phyloP scores from a whole-genome alignment of 1,140 invertebrate genomes.

The Zaprionus taronus region DNA sequence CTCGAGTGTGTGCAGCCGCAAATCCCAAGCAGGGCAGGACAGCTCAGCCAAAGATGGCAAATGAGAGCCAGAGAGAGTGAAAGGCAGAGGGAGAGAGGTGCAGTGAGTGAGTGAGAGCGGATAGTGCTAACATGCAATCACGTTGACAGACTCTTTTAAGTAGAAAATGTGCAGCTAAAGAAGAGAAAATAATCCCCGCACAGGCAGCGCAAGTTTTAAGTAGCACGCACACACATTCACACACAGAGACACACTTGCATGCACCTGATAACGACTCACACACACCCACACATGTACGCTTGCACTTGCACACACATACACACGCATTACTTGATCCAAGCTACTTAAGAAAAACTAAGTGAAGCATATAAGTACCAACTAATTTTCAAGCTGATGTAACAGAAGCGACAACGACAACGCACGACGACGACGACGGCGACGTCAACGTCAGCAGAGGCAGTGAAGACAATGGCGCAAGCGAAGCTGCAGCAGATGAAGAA shows the following conservation, averaged over 20 bases:
- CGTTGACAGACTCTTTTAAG: slow-evolving; percentile 80
- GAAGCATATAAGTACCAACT: slow-evolving; percentile 82
- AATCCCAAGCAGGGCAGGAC: slow-evolving; percentile 36
- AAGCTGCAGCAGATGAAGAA: not conserved
- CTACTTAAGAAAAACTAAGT: slow-evolving; percentile 82
- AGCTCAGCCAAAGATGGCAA: slow-evolving; percentile 8
- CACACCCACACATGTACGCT: slow-evolving; percentile 30
- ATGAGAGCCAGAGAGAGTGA: not conserved
- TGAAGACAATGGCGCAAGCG: slow-evolving; percentile 22
- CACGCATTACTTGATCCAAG: slow-evolving; percentile 69
- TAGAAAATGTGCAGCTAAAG: slow-evolving; percentile 69
- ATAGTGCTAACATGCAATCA: slow-evolving; percentile 72
- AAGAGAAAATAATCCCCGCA: slow-evolving; percentile 70
- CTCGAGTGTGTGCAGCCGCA: slow-evolving; percentile 44
- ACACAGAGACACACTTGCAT: slow-evolving; percentile 39
- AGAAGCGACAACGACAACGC: slow-evolving; percentile 50
- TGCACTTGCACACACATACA: slow-evolving; percentile 22
- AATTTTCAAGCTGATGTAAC: slow-evolving; percentile 80
- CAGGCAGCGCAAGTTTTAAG: slow-evolving; percentile 49
- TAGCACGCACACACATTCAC: slow-evolving; percentile 25
- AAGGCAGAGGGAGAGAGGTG: not conserved
- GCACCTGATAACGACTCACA: slow-evolving; percentile 24
- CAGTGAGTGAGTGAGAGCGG: slow-evolving; percentile 17
- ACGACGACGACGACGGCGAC: slow-evolving; percentile 11
- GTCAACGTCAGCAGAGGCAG: slow-evolving; percentile 12